Evolutionary conservation across 2,888 invertebrate species (phyloP), one percentile per base, ranked within the genome.

Genomic region (Drosophila crucigera): DNA sequence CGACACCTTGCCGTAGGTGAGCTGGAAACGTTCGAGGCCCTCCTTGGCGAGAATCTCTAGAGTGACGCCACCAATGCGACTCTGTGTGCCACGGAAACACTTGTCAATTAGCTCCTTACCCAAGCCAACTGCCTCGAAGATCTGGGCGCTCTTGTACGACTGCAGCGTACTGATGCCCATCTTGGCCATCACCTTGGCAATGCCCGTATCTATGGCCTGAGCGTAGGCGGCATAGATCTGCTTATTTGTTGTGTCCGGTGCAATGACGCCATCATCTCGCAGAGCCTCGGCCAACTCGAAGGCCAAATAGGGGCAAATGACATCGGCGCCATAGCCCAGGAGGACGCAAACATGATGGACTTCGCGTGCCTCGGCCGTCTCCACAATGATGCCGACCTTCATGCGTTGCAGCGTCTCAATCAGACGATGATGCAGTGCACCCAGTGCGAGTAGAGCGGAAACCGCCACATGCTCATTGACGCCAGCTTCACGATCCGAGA

Each of bases 151-250:
- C 94, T 99, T 99, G 94, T 99, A 99, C 0, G 99, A 99, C 93
- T 99, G 99, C 49, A 99, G 94, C 0, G 99, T 99, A 68, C 98
- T 99, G 91, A 99, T 99, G 68, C 99, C 99, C 99, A 99, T 99
- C 94, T 99, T 99, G 7, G 99, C 99, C 99, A 99, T 99, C 0
- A 95, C 98, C 94, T 98, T 98, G 59, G 97, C 95, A 82, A 97
- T 96, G 59, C 99, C 99, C 1, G 98, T 96, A 90, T 98, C 98
- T 92, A 97, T 96, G 49, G 99, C 98, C 80, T 97, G 96, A 50
- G 98, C 96, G 93, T 99, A 99, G 82, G 98, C 97, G 70, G 95
- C 94, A 93, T 96, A 98, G 80, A 99, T 96, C 65, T 96, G 95
- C 9, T 96, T 95, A 92, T 99, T 98, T 0, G 96, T 95, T 4